phyloP scores from a whole-genome alignment of 1,140 invertebrate genomes.

The Sesamia nonagrioides region DNA sequence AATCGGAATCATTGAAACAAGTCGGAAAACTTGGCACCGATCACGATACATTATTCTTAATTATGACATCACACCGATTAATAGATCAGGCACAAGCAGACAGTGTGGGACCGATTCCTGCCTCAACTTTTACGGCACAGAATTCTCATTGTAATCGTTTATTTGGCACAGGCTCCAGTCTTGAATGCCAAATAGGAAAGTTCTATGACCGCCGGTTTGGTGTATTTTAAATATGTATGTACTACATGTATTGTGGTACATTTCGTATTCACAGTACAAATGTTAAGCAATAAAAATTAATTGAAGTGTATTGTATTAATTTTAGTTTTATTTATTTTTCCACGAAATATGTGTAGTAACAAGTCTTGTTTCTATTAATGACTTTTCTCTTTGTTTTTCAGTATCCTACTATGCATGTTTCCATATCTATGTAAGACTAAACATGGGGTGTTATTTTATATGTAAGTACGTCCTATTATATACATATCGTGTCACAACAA shows the following conservation, averaged over 20 bases:
- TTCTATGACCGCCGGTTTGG: slow-evolving; percentile 73
- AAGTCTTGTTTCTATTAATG: too few species aligned
- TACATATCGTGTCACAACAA: too few species aligned
- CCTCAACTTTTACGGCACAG: slow-evolving; percentile 66
- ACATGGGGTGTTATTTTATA: too few species aligned
- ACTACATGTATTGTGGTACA: slow-evolving; percentile 50
- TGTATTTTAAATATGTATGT: slow-evolving; percentile 60
- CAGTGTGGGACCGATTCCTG: slow-evolving; percentile 71
- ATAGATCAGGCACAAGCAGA: slow-evolving; percentile 70
- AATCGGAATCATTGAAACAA: slow-evolving; percentile 27
- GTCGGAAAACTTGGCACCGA: slow-evolving; percentile 6
- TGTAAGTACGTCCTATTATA: too few species aligned
- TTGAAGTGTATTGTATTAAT: slow-evolving; percentile 52
- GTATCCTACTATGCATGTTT: too few species aligned
- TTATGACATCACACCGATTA: slow-evolving; percentile 63
- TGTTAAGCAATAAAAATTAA: slow-evolving; percentile 54
- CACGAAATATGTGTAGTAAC: too few species aligned
- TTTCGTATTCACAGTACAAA: slow-evolving; percentile 49
- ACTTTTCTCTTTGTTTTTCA: too few species aligned
- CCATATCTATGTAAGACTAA: too few species aligned
- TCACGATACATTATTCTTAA: slow-evolving; percentile 55
- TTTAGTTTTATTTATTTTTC: slow-evolving; percentile 44
- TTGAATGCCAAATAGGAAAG: slow-evolving; percentile 84
- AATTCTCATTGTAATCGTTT: slow-evolving; percentile 84
- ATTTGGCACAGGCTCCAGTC: slow-evolving; percentile 79